Evolutionary conservation across 2,797 vertebrate genomes (phyloP), one percentile per base, ranked within the genome.

Genomic region (Tinamus major): DNA sequence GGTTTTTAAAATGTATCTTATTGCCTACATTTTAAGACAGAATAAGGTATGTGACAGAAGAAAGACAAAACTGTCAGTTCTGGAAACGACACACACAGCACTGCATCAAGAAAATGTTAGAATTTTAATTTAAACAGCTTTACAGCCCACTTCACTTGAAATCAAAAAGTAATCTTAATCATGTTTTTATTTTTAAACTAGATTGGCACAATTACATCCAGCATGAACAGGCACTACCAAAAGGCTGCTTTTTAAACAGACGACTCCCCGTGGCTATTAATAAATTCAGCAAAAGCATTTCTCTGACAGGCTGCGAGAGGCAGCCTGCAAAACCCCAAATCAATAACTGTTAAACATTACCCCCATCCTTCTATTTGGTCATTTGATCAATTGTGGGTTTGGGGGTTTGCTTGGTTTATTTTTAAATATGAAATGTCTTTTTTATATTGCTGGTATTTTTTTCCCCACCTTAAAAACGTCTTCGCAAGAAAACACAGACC

Each of bases 151-250:
- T 97, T 97, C 94, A 94, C 93, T 87, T 89, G 78, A 96, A 97
- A 94, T 92, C 87, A 95, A 96, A 95, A 96, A 88, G 89, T 94
- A 91, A 95, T 95, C 93, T 95, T 95, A 94, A 96, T 95, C 91
- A 83, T 79, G 78, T 94, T 95, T 96, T 97, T 92, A 92, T 95
- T 96, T 96, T 94, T 93, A 74, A 96, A 91, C 92, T 95, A 95
- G 95, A 97, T 75, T 83, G 89, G 84, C 64, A 93, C 84, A 83
- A 93, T 94, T 89, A 93, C 75, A 84, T 95, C 94, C 91, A 93
- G 90, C 65, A 85, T 51, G 78, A 96, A 89, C 63, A 95, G 79
- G 59, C 93, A 93, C 56, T 88, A 95, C 93, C 74, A 90, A 94
- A 95, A 86, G 35, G 67, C 82, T 59, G 79, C 61, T 84, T 96